These are phyloP conservation scores for Paramormyrops kingsleyae DNA, from an alignment of 2,113 vertebrate genomes.

Conservation along the genomic window DNA sequence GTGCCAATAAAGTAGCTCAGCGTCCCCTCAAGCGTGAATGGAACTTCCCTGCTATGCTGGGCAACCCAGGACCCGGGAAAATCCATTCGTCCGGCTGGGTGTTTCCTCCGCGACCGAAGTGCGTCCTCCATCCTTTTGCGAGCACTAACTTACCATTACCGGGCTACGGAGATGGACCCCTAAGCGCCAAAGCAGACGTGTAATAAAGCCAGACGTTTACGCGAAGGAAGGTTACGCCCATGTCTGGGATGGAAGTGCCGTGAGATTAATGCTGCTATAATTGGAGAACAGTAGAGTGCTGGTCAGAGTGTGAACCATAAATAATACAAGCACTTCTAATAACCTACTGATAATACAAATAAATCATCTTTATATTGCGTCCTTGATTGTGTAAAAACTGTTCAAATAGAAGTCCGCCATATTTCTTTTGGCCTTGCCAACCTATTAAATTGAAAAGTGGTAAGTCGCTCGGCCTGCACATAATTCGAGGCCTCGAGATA, in stretches of 20 bases:
- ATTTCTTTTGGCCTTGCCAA: conserved; percentile 6
- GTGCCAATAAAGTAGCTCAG: background rate
- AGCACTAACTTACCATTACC: background rate
- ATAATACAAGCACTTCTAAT: conserved; percentile 13
- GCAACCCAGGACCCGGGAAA: background rate
- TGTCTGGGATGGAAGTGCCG: background rate
- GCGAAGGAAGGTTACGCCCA: background rate
- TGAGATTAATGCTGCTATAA: conserved; percentile 9
- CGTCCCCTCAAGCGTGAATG: background rate
- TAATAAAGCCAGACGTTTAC: conserved; percentile 1
- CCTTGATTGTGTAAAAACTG: conserved; percentile 6
- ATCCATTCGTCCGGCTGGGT: background rate
- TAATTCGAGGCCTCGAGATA: background rate
- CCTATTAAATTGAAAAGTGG: conserved; percentile 6
- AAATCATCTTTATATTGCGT: conserved; percentile 10
- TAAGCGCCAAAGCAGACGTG: background rate
- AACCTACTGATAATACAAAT: conserved; percentile 4
- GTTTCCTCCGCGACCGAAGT: background rate
- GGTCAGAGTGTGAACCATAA: conserved; percentile 10
- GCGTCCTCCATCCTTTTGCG: background rate
- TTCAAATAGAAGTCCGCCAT: conserved; percentile 1
- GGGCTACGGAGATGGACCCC: background rate
- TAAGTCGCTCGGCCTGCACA: background rate
- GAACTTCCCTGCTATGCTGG: background rate
- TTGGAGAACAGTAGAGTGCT: conserved; percentile 16